phyloP scores from a whole-genome alignment of 2,888 invertebrate species.

The Eupithecia abbreviata region DNA sequence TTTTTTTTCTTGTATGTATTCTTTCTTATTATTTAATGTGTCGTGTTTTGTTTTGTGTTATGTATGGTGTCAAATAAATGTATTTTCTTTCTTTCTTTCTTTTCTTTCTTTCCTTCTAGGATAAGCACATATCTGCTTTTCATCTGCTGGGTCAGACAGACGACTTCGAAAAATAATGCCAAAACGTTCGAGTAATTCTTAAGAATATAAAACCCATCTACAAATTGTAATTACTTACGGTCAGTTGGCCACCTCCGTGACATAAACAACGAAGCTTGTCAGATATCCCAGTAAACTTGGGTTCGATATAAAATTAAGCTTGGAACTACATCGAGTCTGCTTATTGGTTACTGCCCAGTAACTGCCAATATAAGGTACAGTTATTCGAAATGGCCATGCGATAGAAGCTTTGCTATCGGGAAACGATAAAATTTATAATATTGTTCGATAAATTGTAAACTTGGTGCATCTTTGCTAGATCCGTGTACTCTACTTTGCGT shows the following conservation, averaged over 20 bases:
- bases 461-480: neutral
- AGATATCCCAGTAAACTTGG: neutral
- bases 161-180: too few relatives aligned
- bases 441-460: slow-evolving; percentile 15
- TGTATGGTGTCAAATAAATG: too few relatives aligned
- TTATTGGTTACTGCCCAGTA: slow-evolving; percentile 63
- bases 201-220: neutral
- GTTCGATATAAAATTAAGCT: slow-evolving; percentile 20
- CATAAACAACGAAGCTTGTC: neutral
- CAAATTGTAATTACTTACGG: neutral
- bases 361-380: slow-evolving; percentile 63
- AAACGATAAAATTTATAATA: slow-evolving; percentile 24
- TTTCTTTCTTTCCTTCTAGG: too few relatives aligned
- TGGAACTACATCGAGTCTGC: slow-evolving; percentile 21
- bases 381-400: slow-evolving; percentile 51
- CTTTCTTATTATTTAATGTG: too few relatives aligned
- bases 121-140: too few relatives aligned
- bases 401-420: slow-evolving; percentile 18
- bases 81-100: too few relatives aligned
- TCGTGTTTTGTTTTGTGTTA: too few relatives aligned
- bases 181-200: neutral
- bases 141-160: too few relatives aligned
- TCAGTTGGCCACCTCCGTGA: neutral
- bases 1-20: too few relatives aligned
- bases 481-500: neutral